Conservation (phyloP, 2,888 invertebrate species). For the Lasius fuliginosus region DNA sequence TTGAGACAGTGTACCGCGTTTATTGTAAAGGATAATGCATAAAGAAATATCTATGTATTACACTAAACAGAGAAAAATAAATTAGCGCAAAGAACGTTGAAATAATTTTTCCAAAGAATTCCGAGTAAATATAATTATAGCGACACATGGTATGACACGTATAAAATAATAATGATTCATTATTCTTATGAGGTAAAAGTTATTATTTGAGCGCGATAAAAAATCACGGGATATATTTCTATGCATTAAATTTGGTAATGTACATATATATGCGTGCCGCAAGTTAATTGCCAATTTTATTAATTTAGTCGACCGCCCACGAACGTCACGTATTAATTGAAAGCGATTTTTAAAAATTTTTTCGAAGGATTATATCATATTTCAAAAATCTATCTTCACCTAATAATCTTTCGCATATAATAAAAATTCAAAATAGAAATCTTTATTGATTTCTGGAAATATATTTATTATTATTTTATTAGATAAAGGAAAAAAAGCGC, state of each 20-base stretch:
- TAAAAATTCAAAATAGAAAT: not conserved
- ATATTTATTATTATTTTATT: not conserved
- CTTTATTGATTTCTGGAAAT: not conserved
- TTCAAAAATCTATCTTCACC: not conserved
- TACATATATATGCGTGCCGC: not conserved
- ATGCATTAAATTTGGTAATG: not conserved
- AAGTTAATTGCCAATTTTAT: constrained; percentile 20
- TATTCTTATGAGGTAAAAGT: constrained; percentile 25
- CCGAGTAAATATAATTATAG: not conserved
- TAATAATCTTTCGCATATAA: not conserved
- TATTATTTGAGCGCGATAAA: not conserved
- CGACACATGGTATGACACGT: not conserved
- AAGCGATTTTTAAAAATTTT: not conserved
- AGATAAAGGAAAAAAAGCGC: not conserved
- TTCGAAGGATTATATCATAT: not conserved
- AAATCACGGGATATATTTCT: not conserved
- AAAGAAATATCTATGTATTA: not conserved
- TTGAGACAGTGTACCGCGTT: not conserved
- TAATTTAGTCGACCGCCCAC: not conserved
- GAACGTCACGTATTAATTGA: not conserved
- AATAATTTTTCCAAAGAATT: not conserved
- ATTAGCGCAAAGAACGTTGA: not conserved
- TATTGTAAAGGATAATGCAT: not conserved
- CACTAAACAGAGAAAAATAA: not conserved
- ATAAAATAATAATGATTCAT: not conserved